Base-by-base conservation (phyloP, 1,140 invertebrate genomes). In the Harlomillsia oculata region DNA sequence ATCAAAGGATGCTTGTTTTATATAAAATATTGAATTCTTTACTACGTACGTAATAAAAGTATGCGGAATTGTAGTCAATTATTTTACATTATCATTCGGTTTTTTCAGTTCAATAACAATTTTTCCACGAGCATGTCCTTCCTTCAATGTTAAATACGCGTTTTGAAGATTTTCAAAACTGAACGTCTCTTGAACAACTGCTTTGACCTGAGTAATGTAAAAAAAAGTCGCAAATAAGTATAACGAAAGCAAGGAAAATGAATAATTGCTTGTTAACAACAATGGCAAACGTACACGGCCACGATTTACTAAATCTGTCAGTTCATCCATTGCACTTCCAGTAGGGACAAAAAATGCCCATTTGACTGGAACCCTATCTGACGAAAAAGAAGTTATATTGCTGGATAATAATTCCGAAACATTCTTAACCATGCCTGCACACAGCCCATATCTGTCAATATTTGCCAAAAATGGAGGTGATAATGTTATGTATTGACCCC, bases 391-490 rank as follows among this genome's bases (percentile, higher is more conserved):
- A 18, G 30, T 34, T 4, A 30, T 2, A 32, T 48, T 48, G 13
- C 4, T 29, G 23, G 14, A 25, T 3, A n/a, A 39, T 18, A 59
- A 5, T 3, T 53, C 49, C 5, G 26, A 14, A 13, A 52, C 5
- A 48, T 58, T 62, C 16, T 43, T 49, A 5, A 45, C 28, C 14
- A 34, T 32, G 34, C 46, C 50, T 51, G 56, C 28, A 16, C 68
- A 56, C 20, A 94, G 50, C 1, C 93, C 93, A 69, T 80, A 75
- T 45, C 79, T 72, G 74, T 97, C 92, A 6, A 83, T 78, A 70
- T 91, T 87, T 53, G 76, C 75, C 61, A 97, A 70, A 51, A 95
- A 67, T 1, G 92, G 91, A 21, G 86, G 81, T 48, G 82, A 83
- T 50, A 96, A 76, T 20, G 87, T 89, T 53, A 97, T 82, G 68